Evolutionary conservation across 2,113 vertebrate genomes (phyloP), one percentile per base, ranked within the genome.

Genomic region (Tupaia chinensis): DNA sequence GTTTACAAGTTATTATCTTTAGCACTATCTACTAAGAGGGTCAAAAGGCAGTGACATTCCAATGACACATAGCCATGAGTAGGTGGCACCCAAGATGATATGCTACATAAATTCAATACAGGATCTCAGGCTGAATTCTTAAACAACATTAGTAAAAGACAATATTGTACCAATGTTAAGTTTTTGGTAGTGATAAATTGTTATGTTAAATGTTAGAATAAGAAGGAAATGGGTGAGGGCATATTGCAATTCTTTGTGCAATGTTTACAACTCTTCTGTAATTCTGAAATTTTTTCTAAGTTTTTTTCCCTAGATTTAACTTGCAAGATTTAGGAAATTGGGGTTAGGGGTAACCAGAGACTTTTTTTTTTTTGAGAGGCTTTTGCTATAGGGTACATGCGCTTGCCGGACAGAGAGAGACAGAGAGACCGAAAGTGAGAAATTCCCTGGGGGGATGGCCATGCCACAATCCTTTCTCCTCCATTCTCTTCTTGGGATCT

Each of bases 181-280:
- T 90, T 90, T 70, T 73, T 53, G 68, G 29, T 87, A 90, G 86
- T 87, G 44, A n/a, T 73, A 69, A 96, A 79, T 72, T 13, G 19
- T 74, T 77, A 80, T 79, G 8, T 83, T 89, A 82, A 44, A 44
- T 61, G 19, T 84, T 69, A 83, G 23, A 12, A 23, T 92, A 54
- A 63, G 13, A 10, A 19, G 16, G 85, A 81, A 27, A 8, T 66
- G 2, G 1, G 5, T 56, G 19, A 78, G 13, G 44, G n/a, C 10
- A 90, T 78, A n/a, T 68, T 61, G 25, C 25, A 87, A 94, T 93
- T 61, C 23, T 68, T 9, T 70, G 65, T 56, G 27, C 12, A 60
- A 73, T 73, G 89, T 92, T 83, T 83, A 7, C 6, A 78, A 82
- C 20, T 70, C 32, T 73, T 78, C 58, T 69, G 8, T 90, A 87